Evolutionary conservation across 2,113 vertebrate species (phyloP).

Genomic region (Australoheros scitulus): DNA sequence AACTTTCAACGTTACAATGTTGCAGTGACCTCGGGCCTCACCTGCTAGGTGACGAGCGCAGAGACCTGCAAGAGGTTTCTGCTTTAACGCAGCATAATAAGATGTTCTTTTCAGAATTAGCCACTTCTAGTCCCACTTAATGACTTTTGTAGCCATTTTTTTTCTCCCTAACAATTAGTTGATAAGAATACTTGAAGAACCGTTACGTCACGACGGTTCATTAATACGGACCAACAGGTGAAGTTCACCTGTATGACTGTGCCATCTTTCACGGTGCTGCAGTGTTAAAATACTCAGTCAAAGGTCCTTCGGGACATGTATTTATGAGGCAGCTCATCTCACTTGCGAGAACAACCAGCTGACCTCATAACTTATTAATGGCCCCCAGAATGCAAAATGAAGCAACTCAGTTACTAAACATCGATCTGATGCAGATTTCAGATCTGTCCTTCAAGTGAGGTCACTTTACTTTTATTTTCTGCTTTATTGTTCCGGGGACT

Average conservation of each 20-base stretch:
- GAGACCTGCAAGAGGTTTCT: neutral
- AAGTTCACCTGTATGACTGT: neutral
- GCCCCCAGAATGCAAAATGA: slow-evolving; percentile 41
- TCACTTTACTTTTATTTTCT: slow-evolving; percentile 3
- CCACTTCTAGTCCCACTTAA: neutral
- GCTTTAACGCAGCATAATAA: neutral
- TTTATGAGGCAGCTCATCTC: slow-evolving; percentile 50
- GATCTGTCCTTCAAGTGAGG: slow-evolving; percentile 26
- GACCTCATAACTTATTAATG: slow-evolving; percentile 58
- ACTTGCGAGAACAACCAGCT: slow-evolving; percentile 11
- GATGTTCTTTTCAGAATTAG: neutral
- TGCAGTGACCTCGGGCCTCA: neutral
- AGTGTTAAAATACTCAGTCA: neutral
- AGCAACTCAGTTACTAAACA: slow-evolving; percentile 28
- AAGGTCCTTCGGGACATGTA: slow-evolving; percentile 26
- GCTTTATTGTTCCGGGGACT: slow-evolving; percentile 26
- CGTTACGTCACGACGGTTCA: neutral
- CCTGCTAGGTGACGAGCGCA: neutral
- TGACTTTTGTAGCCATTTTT: neutral
- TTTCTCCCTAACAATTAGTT: neutral
- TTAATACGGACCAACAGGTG: slow-evolving; percentile 23
- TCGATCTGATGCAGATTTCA: slow-evolving; percentile 27
- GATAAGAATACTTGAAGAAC: neutral
- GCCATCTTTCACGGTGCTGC: neutral
- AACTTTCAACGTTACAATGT: slow-evolving; percentile 3